Conservation (phyloP, 1,140 invertebrate species). For the Caenorhabditis latens region DNA sequence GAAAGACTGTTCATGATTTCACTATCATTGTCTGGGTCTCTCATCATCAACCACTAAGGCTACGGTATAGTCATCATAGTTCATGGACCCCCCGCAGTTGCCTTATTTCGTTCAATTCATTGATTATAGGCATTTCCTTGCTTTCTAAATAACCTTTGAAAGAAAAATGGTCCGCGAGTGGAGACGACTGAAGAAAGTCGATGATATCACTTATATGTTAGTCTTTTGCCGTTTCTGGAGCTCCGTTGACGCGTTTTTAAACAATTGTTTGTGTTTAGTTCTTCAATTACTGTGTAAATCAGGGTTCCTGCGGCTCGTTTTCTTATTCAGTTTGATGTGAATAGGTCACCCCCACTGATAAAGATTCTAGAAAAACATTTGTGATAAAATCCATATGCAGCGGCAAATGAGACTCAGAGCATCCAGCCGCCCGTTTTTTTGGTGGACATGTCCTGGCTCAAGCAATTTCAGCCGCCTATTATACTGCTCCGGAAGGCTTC, state of each 20-base stretch:
- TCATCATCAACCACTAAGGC: background rate
- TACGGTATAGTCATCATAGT: background rate
- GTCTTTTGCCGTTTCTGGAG: too few relatives aligned
- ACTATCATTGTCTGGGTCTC: conserved; percentile 8
- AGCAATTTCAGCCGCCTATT: conserved; percentile 63
- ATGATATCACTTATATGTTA: conserved; percentile 57
- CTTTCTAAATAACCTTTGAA: too few relatives aligned
- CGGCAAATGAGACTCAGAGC: conserved; percentile 63
- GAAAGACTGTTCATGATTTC: too few relatives aligned
- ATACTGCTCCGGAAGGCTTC: conserved; percentile 63
- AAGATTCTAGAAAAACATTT: background rate
- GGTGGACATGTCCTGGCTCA: conserved; percentile 65
- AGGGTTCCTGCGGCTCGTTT: too few relatives aligned
- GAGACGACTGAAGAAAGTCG: conserved; percentile 47
- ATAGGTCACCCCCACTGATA: too few relatives aligned
- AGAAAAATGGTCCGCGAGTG: conserved; percentile 60
- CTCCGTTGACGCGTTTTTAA: too few relatives aligned
- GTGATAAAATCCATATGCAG: conserved; percentile 17
- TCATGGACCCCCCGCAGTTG: too few relatives aligned
- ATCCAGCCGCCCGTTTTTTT: conserved; percentile 63
- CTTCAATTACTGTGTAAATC: too few relatives aligned
- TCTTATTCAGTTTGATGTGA: too few relatives aligned
- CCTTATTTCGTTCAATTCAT: background rate
- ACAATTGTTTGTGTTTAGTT: too few relatives aligned
- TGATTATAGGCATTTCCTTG: background rate